These are phyloP conservation scores for Zingel zingel DNA, from an alignment of 2,113 vertebrate genomes.

Conservation along the genomic window DNA sequence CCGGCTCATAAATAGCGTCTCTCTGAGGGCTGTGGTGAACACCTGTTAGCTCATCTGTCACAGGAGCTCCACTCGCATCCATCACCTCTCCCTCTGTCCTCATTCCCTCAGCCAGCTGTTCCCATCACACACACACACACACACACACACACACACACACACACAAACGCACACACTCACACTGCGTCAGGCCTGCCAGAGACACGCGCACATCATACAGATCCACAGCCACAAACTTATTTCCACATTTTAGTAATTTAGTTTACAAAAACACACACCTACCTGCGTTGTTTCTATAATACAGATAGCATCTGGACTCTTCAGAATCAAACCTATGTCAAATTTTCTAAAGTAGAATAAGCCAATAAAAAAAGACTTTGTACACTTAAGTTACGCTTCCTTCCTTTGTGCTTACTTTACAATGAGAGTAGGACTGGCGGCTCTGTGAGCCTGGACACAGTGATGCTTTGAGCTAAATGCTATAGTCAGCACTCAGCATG, in stretches of 20 bases:
- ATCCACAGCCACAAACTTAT: slow-evolving; percentile 28
- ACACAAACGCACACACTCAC: slow-evolving; percentile 46
- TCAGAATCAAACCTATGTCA: neutral
- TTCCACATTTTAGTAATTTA: slow-evolving; percentile 17
- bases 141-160: neutral
- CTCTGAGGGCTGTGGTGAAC: slow-evolving; percentile 78
- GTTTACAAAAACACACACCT: neutral
- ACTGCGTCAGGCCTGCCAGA: slow-evolving; percentile 53
- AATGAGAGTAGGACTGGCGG: too few relatives aligned
- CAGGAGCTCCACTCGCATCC: slow-evolving; percentile 78
- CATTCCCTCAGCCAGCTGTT: slow-evolving; percentile 82
- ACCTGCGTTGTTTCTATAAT: neutral
- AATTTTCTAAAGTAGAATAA: neutral
- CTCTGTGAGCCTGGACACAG: too few relatives aligned
- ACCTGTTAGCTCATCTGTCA: slow-evolving; percentile 84
- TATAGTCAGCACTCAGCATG: neutral
- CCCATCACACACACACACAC: slow-evolving; percentile 62
- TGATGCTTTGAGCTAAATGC: too few relatives aligned
- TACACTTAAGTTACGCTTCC: neutral
- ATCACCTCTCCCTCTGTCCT: slow-evolving; percentile 82
- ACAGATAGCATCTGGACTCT: neutral
- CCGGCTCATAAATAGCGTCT: slow-evolving; percentile 81
- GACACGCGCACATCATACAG: slow-evolving; percentile 44
- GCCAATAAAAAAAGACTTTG: neutral
- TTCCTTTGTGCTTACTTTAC: neutral